phyloP scores from a whole-genome alignment of 2,888 invertebrate species.

The Orgyia antiqua region DNA sequence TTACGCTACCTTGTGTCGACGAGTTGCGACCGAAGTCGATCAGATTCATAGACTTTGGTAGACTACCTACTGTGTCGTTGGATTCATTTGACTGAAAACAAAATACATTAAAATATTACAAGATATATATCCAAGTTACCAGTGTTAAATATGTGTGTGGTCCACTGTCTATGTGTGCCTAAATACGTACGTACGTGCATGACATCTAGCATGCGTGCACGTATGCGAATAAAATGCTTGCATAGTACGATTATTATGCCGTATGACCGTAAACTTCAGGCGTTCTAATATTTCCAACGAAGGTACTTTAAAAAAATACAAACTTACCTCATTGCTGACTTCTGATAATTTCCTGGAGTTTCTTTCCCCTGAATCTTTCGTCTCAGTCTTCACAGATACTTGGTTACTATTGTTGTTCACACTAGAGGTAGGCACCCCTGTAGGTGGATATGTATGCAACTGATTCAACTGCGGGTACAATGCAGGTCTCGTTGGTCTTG shows the following conservation, averaged over 20 bases:
- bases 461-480: conserved; percentile 57
- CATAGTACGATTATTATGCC: too few relatives aligned
- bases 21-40: conserved; percentile 64
- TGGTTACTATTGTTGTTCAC: conserved; percentile 28
- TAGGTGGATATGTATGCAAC: conserved; percentile 46
- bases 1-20: conserved; percentile 65
- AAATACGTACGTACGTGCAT: too few relatives aligned
- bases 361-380: conserved; percentile 43
- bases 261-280: too few relatives aligned
- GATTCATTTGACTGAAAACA: conserved; percentile 60
- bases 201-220: neutral
- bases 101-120: too few relatives aligned
- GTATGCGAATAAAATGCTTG: too few relatives aligned
- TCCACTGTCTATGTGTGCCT: too few relatives aligned
- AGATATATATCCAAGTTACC: too few relatives aligned
- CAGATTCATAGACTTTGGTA: conserved; percentile 61
- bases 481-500: conserved; percentile 49
- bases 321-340: too few relatives aligned
- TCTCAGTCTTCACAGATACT: conserved; percentile 38
- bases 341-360: conserved; percentile 53
- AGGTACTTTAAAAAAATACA: too few relatives aligned
- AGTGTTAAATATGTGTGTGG: too few relatives aligned
- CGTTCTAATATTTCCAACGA: too few relatives aligned
- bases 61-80: conserved; percentile 52
- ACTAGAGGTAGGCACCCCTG: conserved; percentile 16